Conservation (phyloP, 2,888 invertebrate genomes). For the Erebia aethiops region DNA sequence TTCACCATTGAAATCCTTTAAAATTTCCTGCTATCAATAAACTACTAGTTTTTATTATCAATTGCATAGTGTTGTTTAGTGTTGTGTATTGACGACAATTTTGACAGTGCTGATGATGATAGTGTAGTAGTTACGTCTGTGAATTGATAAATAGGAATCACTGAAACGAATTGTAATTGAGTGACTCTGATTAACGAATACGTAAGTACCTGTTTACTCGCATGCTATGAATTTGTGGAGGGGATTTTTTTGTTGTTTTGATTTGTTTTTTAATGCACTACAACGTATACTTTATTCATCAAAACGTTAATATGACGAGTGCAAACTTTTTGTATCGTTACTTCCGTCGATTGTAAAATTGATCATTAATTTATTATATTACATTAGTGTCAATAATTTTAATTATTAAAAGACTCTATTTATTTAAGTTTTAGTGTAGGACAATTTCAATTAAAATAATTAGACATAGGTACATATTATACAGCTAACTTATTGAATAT, state of each 20-base stretch:
- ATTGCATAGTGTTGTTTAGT: background rate
- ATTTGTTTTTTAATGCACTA: background rate
- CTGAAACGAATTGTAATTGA: background rate
- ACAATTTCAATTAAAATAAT: no score
- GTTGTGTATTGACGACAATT: background rate
- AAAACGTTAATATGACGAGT: no score
- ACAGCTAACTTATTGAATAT: no score
- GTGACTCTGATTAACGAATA: background rate
- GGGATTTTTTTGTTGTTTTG: background rate
- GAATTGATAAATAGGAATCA: background rate
- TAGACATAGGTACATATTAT: no score
- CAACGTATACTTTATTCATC: no score
- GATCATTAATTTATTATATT: no score
- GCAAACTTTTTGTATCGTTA: no score
- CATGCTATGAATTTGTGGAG: background rate
- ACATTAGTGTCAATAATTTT: no score
- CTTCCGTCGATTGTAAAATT: no score
- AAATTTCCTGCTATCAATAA: background rate
- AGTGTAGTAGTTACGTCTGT: conserved; percentile 1
- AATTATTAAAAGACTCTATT: no score
- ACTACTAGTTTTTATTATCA: background rate
- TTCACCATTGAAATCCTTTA: background rate
- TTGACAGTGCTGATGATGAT: background rate
- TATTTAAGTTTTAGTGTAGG: no score
- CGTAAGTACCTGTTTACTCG: background rate